Evolutionary conservation across 2,113 vertebrate species (phyloP), one percentile per base, ranked within the genome.

Genomic region (Vulpes vulpes): DNA sequence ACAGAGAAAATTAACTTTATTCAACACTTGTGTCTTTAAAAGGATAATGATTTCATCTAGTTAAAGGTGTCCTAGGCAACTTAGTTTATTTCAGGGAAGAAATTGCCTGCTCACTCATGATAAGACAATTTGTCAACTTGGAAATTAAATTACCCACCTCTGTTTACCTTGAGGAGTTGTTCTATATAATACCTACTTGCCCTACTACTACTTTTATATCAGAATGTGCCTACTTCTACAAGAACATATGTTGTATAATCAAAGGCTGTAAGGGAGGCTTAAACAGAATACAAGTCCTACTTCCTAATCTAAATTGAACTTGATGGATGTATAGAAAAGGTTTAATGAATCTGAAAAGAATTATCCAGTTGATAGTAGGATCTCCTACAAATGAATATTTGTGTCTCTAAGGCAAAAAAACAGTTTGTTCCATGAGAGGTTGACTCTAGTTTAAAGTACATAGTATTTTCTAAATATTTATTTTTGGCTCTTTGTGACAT

Each of bases 91-190:
- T 97, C 96, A 95, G 78, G 95, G 78, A 98, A 98, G 95, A 98
- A 98, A 99, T 98, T 98, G 97, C 96, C 98, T 98, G 96, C 51
- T 99, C 97, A 78, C 69, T 98, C 98, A 97, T 94, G 98, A 97
- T 98, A 98, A 98, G 97, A 98, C 98, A 98, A 99, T 99, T 99
- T 99, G 98, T 99, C 59, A 88, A 98, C 96, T 98, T 98, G 97
- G 96, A 98, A 99, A 99, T 99, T 99, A 98, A 98, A 98, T 99
- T 98, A 99, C 94, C 97, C 69, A 97, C 96, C 78, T 89, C 86
- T 95, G 98, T 98, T 98, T 98, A 98, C 98, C 96, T 98, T 98
- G 96, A 98, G 95, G 96, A 98, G 22, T 76, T 98, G 94, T 97
- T 90, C 95, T 96, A 95, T 97, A 97, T 97, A 98, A 98, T 98